Conservation (phyloP, 2,797 vertebrate species). For the Poecilia picta region DNA sequence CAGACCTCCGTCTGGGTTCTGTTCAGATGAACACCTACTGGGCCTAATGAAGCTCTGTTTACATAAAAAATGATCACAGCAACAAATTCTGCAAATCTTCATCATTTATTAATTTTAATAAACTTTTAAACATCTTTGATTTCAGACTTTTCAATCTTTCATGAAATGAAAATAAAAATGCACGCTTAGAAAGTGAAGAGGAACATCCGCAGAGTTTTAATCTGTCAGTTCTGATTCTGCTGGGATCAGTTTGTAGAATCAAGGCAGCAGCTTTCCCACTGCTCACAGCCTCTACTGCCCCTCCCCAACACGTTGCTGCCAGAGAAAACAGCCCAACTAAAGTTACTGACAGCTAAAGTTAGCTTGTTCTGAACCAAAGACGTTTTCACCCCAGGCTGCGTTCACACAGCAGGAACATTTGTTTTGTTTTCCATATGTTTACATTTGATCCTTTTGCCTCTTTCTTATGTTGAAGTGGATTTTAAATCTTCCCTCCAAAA, state of each 20-base stretch:
- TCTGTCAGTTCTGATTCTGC: background rate
- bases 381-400: too few relatives aligned
- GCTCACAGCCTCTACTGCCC: background rate
- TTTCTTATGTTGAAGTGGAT: too few relatives aligned
- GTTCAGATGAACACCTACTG: too few relatives aligned
- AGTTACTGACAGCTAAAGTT: too few relatives aligned
- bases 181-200: background rate
- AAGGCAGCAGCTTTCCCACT: background rate
- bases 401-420: too few relatives aligned
- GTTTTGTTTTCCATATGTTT: too few relatives aligned
- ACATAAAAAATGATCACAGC: background rate
- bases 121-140: slow-evolving; percentile 12
- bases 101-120: slow-evolving; percentile 17
- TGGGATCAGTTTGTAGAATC: background rate
- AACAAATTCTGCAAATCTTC: background rate
- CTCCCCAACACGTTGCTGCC: background rate
- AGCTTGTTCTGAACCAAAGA: too few relatives aligned
- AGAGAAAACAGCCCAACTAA: too few relatives aligned
- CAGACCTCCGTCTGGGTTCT: too few relatives aligned
- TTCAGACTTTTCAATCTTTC: slow-evolving; percentile 6
- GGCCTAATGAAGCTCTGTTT: too few relatives aligned
- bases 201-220: background rate
- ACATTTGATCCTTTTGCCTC: too few relatives aligned
- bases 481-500: too few relatives aligned
- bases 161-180: background rate